A percentile compares a stretch with the other conserved stretches of the same genome.
Conservation (phyloP, 1,140 invertebrate genomes). For the Zaprionus camerounensis region DNA sequence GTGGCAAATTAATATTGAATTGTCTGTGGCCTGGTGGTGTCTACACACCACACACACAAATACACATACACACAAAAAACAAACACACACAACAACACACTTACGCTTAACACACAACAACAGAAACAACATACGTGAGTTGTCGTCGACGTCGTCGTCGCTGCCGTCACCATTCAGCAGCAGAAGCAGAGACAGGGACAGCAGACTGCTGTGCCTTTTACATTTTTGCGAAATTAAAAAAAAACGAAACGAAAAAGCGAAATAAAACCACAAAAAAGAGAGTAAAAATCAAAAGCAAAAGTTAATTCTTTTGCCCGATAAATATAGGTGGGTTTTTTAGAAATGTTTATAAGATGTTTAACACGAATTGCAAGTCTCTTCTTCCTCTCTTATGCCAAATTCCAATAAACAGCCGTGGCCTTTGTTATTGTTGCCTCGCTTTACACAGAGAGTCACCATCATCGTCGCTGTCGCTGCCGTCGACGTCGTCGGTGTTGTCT, state of each 20-base stretch:
- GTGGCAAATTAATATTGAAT: slow-evolving; percentile 39
- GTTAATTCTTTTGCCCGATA: slow-evolving; percentile 47
- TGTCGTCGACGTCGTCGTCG: slow-evolving; percentile 72
- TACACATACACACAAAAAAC: slow-evolving; percentile 39
- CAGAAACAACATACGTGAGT: slow-evolving; percentile 70
- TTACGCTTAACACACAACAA: slow-evolving; percentile 52
- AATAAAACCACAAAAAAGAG: slow-evolving; percentile 4
- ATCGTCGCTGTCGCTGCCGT: slow-evolving; percentile 18
- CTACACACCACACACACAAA: slow-evolving; percentile 31
- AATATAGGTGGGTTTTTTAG: slow-evolving; percentile 65
- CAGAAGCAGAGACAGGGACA: slow-evolving; percentile 15
- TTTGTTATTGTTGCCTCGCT: slow-evolving; percentile 57
- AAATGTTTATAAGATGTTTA: neutral
- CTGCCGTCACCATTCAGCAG: slow-evolving; percentile 59
- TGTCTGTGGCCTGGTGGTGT: slow-evolving; percentile 45
- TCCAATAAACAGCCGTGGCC: slow-evolving; percentile 60
- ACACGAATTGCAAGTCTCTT: slow-evolving; percentile 24
- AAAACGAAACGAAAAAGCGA: slow-evolving; percentile 52
- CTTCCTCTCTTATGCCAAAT: slow-evolving; percentile 47
- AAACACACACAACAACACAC: slow-evolving; percentile 45
- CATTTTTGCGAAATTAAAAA: slow-evolving; percentile 47
- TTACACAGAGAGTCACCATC: slow-evolving; percentile 34
- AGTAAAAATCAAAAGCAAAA: slow-evolving; percentile 42
- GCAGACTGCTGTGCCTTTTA: slow-evolving; percentile 47
- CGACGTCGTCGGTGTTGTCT: slow-evolving; percentile 32